Evolutionary conservation across 2,888 invertebrate species (phyloP), one percentile per base, ranked within the genome.

Genomic region (Microplitis deprimator): DNA sequence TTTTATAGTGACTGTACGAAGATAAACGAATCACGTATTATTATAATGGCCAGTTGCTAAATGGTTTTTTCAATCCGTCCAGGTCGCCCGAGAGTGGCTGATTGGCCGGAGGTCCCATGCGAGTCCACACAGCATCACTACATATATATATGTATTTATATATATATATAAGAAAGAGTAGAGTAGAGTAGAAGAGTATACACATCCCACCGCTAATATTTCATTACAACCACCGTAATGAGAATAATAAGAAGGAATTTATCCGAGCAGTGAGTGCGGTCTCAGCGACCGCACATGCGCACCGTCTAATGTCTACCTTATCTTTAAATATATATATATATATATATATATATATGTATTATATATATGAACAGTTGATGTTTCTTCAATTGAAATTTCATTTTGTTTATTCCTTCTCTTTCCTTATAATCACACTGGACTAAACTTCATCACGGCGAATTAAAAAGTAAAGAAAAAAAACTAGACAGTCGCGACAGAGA

Each of bases 1-100:
- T 16, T 40, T 16, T 17, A 41, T 68, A 60, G 68, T 29, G 73
- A 72, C 74, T 68, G 71, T 38, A 87, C 87, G 86, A 80, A 85
- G 87, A 88, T 88, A 88, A 89, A 88, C 88, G 89, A 89, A 89
- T 89, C 89, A 88, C 89, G 89, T 89, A 90, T 89, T 89, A 89
- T 90, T 88, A 89, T 90, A 89, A 90, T 89, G 87, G 88, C 88
- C 88, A 88, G 88, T 88, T 89, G 88, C 89, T 89, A 89, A 89
- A 89, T 89, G 89, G 85, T 89, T 89, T 89, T 89, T 89, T 85
- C 87, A 88, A 89, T 89, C 84, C 87, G 84, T 85, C 82, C 82
- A 82, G 72, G 79, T 80, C 80, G 77, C 77, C 68, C 73, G 68
- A 70, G 71, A 70, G 70, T 67, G 74, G 70, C 71, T 77, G 77